These are phyloP conservation scores for Troides aeacus DNA, from an alignment of 2,888 invertebrate genomes.

Conservation along the genomic window DNA sequence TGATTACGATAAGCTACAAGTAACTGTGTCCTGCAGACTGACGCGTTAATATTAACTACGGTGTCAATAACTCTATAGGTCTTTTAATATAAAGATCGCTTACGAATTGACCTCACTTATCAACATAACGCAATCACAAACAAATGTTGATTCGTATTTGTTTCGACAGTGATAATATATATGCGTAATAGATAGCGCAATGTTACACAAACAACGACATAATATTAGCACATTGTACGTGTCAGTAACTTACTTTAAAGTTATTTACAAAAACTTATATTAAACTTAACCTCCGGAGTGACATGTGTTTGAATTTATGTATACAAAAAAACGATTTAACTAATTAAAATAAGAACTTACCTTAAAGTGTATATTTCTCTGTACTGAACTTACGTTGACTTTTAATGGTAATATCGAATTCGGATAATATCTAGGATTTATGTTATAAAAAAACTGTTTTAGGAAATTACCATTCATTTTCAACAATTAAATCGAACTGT, in stretches of 20 bases:
- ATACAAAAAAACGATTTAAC: neutral
- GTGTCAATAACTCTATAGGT: conserved; percentile 30
- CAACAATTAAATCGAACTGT: conserved; percentile 23
- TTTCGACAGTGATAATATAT: conserved; percentile 31
- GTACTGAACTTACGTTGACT: conserved; percentile 40
- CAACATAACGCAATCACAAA: conserved; percentile 64
- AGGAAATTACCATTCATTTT: conserved; percentile 59
- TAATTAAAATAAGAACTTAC: conserved; percentile 44
- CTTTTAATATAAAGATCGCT: conserved; percentile 44
- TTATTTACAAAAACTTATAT: neutral
- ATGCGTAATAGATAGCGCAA: conserved; percentile 12
- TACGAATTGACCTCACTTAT: conserved; percentile 58
- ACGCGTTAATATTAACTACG: conserved; percentile 46
- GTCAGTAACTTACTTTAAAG: conserved; percentile 20
- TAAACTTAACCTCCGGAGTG: conserved; percentile 2
- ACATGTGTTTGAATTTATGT: conserved; percentile 20
- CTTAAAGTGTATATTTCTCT: conserved; percentile 56
- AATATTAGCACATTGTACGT: conserved; percentile 13
- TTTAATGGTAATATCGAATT: conserved; percentile 39
- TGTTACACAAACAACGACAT: conserved; percentile 9
- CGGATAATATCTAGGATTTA: conserved; percentile 42
- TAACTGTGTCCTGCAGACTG: conserved; percentile 22
- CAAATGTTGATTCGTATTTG: conserved; percentile 51
- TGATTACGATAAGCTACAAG: neutral
- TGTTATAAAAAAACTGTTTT: conserved; percentile 47